A percentile compares a stretch with the other conserved stretches of the same genome.
These are phyloP conservation scores for Arenicola marina DNA, from an alignment of 2,888 invertebrate genomes.

Conservation along the genomic window DNA sequence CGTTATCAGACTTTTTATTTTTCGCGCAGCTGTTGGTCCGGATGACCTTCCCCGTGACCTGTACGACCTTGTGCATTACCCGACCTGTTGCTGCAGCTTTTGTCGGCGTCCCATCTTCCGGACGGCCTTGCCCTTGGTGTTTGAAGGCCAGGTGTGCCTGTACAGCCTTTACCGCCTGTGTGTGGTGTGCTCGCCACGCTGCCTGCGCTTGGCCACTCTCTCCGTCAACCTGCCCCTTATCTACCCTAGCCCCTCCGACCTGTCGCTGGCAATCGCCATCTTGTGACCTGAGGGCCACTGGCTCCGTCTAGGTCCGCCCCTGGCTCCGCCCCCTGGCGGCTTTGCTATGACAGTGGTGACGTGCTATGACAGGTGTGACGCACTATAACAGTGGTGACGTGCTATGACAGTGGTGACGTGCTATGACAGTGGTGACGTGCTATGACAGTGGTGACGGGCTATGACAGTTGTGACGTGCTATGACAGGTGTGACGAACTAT, in stretches of 20 bases:
- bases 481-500: too few relatives aligned
- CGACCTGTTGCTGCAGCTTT: slow-evolving; percentile 27
- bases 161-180: slow-evolving; percentile 25
- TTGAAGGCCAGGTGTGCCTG: slow-evolving; percentile 22
- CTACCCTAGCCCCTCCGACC: slow-evolving; percentile 21
- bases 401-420: too few relatives aligned
- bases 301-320: too few relatives aligned
- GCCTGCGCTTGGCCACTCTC: slow-evolving; percentile 20
- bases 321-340: too few relatives aligned
- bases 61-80: slow-evolving; percentile 15
- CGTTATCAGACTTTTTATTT: too few relatives aligned
- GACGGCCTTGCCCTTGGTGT: slow-evolving; percentile 33
- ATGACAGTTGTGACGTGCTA: too few relatives aligned
- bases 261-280: background rate
- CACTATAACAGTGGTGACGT: too few relatives aligned
- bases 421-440: too few relatives aligned
- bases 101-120: slow-evolving; percentile 29
- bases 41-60: slow-evolving; percentile 27
- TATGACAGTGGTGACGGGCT: too few relatives aligned
- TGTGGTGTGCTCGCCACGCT: slow-evolving; percentile 31
- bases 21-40: slow-evolving; percentile 13
- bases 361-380: too few relatives aligned
- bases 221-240: slow-evolving; percentile 26
- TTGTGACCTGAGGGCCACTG: too few relatives aligned
- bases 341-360: too few relatives aligned